A percentile compares a stretch with the other conserved stretches of the same genome.
Evolutionary conservation across 2,797 vertebrate genomes (phyloP).

Genomic region (Glossophaga mutica): DNA sequence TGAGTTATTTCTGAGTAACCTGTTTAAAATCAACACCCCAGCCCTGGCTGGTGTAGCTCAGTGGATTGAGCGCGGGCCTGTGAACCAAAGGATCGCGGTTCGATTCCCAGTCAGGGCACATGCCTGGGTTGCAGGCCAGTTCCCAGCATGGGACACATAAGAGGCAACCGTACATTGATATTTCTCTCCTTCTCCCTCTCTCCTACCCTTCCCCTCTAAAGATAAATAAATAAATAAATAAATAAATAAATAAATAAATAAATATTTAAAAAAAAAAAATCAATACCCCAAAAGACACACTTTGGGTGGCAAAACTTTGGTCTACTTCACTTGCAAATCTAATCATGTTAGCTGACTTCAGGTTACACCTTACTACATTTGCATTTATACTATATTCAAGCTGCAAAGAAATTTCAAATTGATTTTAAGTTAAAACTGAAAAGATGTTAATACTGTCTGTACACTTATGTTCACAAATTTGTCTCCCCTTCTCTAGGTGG

Average conservation of each 20-base stretch:
- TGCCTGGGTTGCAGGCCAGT: no score
- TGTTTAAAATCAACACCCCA: neutral
- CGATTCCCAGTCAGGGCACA: no score
- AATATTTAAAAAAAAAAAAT: neutral
- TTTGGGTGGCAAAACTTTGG: neutral
- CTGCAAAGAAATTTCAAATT: neutral
- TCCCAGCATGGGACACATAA: no score
- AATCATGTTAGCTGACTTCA: conserved; percentile 62
- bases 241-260: no score
- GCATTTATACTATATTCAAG: neutral
- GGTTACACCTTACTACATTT: neutral
- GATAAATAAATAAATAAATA: no score
- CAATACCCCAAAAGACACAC: neutral
- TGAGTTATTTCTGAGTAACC: neutral
- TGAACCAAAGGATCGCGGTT: no score
- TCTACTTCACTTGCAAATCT: conserved; percentile 74
- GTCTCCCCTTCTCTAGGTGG: neutral
- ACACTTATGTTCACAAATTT: neutral
- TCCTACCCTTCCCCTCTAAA: no score
- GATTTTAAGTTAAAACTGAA: conserved; percentile 21
- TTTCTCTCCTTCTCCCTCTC: no score
- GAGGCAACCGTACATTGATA: no score
- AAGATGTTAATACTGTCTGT: neutral
- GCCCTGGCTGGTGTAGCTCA: no score
- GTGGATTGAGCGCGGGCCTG: no score